Evolutionary conservation across 2,888 invertebrate genomes (phyloP), one percentile per base, ranked within the genome.

Genomic region (Branchipolynoe longqiensis): DNA sequence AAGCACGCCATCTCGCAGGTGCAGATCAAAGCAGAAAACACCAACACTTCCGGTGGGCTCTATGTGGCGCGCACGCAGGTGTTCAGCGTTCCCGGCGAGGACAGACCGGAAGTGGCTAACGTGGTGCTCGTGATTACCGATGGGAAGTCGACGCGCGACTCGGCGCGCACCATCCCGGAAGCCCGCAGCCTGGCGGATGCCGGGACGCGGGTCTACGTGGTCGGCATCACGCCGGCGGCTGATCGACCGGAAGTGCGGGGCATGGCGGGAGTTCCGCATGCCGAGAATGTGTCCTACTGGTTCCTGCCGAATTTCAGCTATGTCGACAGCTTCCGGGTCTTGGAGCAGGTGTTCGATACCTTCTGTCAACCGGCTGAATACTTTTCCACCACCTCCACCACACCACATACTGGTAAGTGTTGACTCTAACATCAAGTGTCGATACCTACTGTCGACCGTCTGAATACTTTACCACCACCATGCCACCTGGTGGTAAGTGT

Each of bases 21-120:
- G 1, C 78, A 33, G 18, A n/a, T 41, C 12, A 41, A 78, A 33
- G 78, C 25, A 6, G 78, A 78, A 48, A 78, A 78, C 54, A 78
- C 78, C 41, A 78, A 78, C 31, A 78, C 78, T 2, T 78, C 78
- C 48, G 78, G 78, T 4, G 78, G 78, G 8, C 41, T 78, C 78
- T 48, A 78, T 25, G 78, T 78, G 8, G 25, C 25, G 41, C 41
- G 78, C 28, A 78, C 41, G 28, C 25, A 78, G 54, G 78, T 48
- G 2, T 78, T 78, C 28, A 28, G 1, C 54, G n/a, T n/a, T n/a
- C 18, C 78, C 41, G n/a, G 48, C 4, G 78, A 78, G 3, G 78
- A 78, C 78, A 41, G 78, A 25, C 25, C 78, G 18, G 48, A 41
- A 4, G 78, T 41, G 12, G 25, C 78, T 1, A 78, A 78, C 31